A percentile compares a stretch with the other conserved stretches of the same genome.
Evolutionary conservation across 1,140 invertebrate species (phyloP).

Genomic region (Orius insidiosus): DNA sequence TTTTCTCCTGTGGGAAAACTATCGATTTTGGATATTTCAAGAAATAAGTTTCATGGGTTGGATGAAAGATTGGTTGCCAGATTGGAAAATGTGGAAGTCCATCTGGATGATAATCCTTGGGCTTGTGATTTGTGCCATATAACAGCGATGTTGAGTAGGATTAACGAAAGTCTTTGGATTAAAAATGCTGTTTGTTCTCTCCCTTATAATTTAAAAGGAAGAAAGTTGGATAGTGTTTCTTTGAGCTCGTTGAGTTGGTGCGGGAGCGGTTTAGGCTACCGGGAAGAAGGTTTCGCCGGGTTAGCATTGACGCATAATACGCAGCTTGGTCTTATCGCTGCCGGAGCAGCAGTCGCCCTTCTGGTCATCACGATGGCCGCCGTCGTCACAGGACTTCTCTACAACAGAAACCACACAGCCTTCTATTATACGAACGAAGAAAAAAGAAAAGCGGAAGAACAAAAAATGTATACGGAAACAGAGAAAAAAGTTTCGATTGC

Average conservation of each 20-base stretch:
- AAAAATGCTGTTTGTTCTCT: slow-evolving; percentile 26
- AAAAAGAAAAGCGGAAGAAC: slow-evolving; percentile 13
- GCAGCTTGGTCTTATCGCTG: slow-evolving; percentile 37
- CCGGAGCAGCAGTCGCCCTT: slow-evolving; percentile 28
- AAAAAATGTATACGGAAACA: slow-evolving; percentile 20
- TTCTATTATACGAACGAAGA: slow-evolving; percentile 48
- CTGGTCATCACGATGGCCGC: slow-evolving; percentile 32
- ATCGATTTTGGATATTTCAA: slow-evolving; percentile 38
- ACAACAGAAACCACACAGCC: slow-evolving; percentile 41
- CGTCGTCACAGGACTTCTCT: slow-evolving; percentile 32
- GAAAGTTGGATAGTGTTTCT: slow-evolving; percentile 29
- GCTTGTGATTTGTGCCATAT: slow-evolving; percentile 46
- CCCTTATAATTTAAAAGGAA: slow-evolving; percentile 31
- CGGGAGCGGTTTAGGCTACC: slow-evolving; percentile 22
- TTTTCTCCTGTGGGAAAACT: slow-evolving; percentile 36
- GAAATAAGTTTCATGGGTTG: slow-evolving; percentile 39
- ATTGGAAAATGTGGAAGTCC: slow-evolving; percentile 31
- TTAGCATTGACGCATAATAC: slow-evolving; percentile 29
- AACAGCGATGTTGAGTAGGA: slow-evolving; percentile 31
- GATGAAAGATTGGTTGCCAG: slow-evolving; percentile 33
- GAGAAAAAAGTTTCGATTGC: slow-evolving; percentile 25
- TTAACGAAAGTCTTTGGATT: slow-evolving; percentile 32
- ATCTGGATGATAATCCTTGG: slow-evolving; percentile 45
- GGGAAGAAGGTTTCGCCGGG: slow-evolving; percentile 20
- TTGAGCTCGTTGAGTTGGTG: slow-evolving; percentile 33